Conservation (phyloP, 2,888 invertebrate species). For the Macrophya alboannulata region DNA sequence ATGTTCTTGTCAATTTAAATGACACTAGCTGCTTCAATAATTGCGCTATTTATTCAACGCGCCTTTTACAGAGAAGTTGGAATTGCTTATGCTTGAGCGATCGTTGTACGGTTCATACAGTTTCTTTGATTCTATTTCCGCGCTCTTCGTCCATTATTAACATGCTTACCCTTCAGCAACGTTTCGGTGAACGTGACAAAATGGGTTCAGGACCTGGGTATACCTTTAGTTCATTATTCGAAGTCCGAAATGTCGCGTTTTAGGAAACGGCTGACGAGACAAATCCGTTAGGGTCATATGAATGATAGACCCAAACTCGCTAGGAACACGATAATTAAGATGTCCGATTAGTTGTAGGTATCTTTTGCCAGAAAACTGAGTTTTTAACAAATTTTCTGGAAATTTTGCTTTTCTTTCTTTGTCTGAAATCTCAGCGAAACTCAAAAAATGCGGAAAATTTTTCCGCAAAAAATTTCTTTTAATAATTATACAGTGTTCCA, state of each 20-base stretch:
- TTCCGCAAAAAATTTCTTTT: background rate
- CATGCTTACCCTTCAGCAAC: background rate
- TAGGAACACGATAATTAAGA: background rate
- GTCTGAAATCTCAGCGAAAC: background rate
- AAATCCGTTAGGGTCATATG: background rate
- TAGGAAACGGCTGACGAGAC: conserved; percentile 12
- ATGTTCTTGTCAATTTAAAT: background rate
- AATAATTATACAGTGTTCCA: background rate
- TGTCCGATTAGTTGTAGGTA: background rate
- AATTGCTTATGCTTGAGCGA: background rate
- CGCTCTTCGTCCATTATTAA: background rate
- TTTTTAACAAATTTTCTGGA: too few species aligned
- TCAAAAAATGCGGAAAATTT: background rate
- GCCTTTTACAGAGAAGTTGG: background rate
- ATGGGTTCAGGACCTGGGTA: background rate
- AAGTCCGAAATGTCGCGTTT: background rate
- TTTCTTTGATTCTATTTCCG: background rate
- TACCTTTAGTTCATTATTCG: conserved; percentile 6
- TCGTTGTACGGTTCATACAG: background rate
- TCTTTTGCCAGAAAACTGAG: background rate
- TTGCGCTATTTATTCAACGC: background rate
- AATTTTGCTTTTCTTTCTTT: background rate
- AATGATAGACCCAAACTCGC: background rate
- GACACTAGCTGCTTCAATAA: background rate
- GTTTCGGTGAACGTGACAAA: conserved; percentile 10